Conservation (phyloP, 2,797 vertebrate genomes). For the Podargus strigoides region DNA sequence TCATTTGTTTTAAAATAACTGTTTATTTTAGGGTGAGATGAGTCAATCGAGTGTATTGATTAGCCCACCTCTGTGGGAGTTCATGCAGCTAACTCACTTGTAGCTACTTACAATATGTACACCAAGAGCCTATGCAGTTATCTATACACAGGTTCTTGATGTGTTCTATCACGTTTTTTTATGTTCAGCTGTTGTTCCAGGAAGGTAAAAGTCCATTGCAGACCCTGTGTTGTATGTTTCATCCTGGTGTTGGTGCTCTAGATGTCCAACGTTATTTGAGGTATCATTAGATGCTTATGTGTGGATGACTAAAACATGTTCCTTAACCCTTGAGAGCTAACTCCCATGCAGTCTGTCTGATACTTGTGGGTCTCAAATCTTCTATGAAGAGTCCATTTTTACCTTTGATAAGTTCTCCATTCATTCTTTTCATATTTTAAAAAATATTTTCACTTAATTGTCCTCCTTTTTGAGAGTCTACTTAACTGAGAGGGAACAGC, state of each 20-base stretch:
- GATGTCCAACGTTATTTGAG: background rate
- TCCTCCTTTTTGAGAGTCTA: background rate
- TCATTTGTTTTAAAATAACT: background rate
- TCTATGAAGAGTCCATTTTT: background rate
- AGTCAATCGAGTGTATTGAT: background rate
- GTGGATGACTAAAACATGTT: background rate
- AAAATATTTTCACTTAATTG: background rate
- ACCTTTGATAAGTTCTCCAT: background rate
- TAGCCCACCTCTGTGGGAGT: background rate
- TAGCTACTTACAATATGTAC: background rate
- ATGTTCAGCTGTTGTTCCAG: background rate
- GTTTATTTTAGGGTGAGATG: background rate
- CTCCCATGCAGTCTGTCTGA: background rate
- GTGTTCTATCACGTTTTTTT: background rate
- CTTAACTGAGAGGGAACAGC: background rate
- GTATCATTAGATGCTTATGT: background rate
- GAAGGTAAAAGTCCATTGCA: background rate
- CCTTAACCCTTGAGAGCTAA: background rate
- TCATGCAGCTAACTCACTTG: background rate
- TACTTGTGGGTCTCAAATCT: background rate
- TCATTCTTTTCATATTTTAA: background rate
- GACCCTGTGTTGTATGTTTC: background rate
- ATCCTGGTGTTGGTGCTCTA: fast-evolving
- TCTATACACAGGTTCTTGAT: background rate
- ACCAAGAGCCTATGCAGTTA: background rate